phyloP scores from a whole-genome alignment of 2,113 vertebrate species.

The Alectura lathami region DNA sequence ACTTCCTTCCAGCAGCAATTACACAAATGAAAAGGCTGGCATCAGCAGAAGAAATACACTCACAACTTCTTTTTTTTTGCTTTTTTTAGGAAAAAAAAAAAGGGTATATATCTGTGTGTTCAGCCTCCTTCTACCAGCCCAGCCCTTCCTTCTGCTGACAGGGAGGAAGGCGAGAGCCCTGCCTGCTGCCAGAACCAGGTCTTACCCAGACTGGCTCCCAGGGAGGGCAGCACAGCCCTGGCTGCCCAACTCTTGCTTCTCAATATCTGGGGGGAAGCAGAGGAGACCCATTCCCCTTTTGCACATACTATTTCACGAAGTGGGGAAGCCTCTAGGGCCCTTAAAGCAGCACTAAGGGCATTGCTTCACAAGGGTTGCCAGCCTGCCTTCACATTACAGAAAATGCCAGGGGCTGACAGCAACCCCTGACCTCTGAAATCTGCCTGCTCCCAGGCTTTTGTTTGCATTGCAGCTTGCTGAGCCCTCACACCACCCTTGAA shows the following conservation, averaged over 20 bases:
- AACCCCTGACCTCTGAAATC: not conserved
- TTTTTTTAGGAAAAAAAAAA: not conserved
- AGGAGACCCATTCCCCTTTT: not conserved
- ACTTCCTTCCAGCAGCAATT: not conserved
- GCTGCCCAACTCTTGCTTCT: not conserved
- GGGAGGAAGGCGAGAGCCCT: not conserved
- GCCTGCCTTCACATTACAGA: not conserved
- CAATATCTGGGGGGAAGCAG: not conserved
- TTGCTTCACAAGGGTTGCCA: not conserved
- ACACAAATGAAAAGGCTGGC: not conserved
- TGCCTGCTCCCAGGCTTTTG: fast-evolving
- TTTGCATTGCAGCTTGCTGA: not conserved
- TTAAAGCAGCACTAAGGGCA: not conserved
- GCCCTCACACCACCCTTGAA: not conserved
- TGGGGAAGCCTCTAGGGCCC: not conserved
- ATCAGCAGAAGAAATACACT: slow-evolving; percentile 33
- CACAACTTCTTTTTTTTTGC: not conserved
- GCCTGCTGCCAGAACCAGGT: not conserved
- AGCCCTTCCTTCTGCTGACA: not conserved
- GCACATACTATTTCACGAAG: fast-evolving
- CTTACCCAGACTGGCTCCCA: not conserved
- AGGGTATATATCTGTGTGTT: not conserved
- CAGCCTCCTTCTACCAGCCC: not conserved
- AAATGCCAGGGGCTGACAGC: fast-evolving
- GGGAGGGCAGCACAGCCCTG: not conserved